Conservation (phyloP, 2,888 invertebrate species). For the Tigriopus californicus region DNA sequence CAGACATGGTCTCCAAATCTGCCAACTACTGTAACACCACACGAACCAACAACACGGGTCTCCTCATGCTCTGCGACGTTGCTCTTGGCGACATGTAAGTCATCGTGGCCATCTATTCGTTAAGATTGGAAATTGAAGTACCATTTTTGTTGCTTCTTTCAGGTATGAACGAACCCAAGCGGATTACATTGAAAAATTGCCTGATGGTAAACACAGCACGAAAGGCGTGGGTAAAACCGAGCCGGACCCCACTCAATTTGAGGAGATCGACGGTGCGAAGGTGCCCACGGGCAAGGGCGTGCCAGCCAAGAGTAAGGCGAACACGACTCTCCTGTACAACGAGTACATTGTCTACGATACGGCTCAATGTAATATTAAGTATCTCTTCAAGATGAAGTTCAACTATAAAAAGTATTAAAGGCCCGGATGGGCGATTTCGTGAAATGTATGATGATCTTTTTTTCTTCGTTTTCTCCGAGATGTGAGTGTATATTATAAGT, state of each 20-base stretch:
- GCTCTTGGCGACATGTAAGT: constrained; percentile 79
- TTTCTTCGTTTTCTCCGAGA: too few species aligned
- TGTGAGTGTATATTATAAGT: too few species aligned
- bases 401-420: constrained; percentile 39
- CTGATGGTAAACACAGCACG: constrained; percentile 64
- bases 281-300: constrained; percentile 55
- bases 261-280: constrained; percentile 33
- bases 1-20: constrained; percentile 96
- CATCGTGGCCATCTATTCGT: not conserved
- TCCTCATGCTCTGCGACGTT: constrained; percentile 81
- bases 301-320: constrained; percentile 20
- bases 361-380: constrained; percentile 77
- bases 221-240: constrained; percentile 68
- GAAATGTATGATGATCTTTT: too few species aligned
- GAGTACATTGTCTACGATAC: constrained; percentile 92
- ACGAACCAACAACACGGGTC: constrained; percentile 46
- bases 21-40: constrained; percentile 84
- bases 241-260: constrained; percentile 51
- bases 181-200: constrained; percentile 50
- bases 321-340: constrained; percentile 58
- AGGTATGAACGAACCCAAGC: constrained; percentile 55
- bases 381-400: constrained; percentile 68
- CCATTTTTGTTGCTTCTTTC: constrained; percentile 22
- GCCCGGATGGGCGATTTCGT: too few species aligned
- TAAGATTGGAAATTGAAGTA: not conserved